Conservation (phyloP, 2,113 vertebrate species). For the Leptobrachium ailaonicum region DNA sequence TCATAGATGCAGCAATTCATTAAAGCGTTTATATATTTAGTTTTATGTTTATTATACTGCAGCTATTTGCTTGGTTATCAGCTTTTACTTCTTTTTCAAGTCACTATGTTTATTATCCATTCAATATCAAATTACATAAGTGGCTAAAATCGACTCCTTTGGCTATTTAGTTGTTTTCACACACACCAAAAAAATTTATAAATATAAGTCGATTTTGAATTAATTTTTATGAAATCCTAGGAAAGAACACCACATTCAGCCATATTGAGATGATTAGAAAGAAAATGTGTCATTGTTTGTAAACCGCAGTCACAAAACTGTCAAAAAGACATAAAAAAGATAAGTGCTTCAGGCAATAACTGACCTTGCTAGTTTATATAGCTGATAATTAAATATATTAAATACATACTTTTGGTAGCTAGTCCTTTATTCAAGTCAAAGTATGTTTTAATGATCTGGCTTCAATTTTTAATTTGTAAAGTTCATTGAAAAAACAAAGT, state of each 20-base stretch:
- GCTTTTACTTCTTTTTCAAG: no score
- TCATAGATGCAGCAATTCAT: constrained; percentile 8
- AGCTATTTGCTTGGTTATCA: constrained; percentile 7
- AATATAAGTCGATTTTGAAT: no score
- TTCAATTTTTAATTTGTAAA: neutral
- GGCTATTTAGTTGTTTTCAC: neutral
- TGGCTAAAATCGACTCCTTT: neutral
- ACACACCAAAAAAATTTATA: no score
- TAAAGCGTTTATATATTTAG: constrained; percentile 20
- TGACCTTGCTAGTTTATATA: neutral
- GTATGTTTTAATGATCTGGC: neutral
- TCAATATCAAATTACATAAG: constrained; percentile 8
- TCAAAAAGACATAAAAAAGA: neutral
- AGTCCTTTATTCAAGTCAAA: neutral
- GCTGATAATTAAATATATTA: neutral
- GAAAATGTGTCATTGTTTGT: constrained; percentile 14
- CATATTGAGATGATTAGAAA: neutral
- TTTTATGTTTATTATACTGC: constrained; percentile 21
- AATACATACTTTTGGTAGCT: neutral
- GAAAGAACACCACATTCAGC: neutral
- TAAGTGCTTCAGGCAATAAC: neutral
- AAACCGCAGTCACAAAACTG: neutral
- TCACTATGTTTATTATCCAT: constrained; percentile 22
- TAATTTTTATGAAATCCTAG: no score
- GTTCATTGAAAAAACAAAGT: no score